phyloP scores from a whole-genome alignment of 2,113 vertebrate species.

The Corythornis cristatus region DNA sequence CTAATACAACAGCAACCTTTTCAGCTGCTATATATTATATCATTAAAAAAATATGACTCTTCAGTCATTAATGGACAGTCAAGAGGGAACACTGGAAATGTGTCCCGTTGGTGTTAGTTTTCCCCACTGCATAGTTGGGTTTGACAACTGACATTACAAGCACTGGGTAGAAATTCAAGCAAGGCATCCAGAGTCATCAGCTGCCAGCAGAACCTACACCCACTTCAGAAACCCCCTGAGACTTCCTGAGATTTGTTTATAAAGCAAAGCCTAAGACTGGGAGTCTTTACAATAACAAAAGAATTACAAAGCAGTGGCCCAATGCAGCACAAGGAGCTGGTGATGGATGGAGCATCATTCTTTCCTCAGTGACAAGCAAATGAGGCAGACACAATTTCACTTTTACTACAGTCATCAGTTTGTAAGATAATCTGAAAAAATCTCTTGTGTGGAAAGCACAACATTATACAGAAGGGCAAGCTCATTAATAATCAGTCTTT shows the following conservation, averaged over 20 bases:
- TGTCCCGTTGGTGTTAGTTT: background rate
- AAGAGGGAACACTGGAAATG: background rate
- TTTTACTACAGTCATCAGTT: background rate
- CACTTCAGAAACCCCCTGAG: background rate
- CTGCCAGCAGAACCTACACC: slow-evolving; percentile 6
- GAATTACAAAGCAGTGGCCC: background rate
- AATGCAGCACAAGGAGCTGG: background rate
- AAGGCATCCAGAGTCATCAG: background rate
- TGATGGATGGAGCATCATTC: slow-evolving; percentile 16
- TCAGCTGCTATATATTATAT: slow-evolving; percentile 4
- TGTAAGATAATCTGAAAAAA: background rate
- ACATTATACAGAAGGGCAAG: background rate
- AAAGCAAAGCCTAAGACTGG: slow-evolving; percentile 5
- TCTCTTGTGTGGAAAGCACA: background rate
- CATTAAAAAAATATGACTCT: background rate
- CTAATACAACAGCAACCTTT: background rate
- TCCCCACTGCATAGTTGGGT: background rate
- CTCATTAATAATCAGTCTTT: background rate
- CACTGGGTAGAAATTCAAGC: background rate
- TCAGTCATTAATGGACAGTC: background rate
- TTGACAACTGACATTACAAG: background rate
- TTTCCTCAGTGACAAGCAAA: background rate
- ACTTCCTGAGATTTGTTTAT: slow-evolving; percentile 27
- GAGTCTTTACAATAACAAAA: background rate
- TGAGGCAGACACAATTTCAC: background rate